A percentile compares a stretch with the other conserved stretches of the same genome.
Evolutionary conservation across 2,797 vertebrate genomes (phyloP).

Genomic region (Rousettus madagascariensis): DNA sequence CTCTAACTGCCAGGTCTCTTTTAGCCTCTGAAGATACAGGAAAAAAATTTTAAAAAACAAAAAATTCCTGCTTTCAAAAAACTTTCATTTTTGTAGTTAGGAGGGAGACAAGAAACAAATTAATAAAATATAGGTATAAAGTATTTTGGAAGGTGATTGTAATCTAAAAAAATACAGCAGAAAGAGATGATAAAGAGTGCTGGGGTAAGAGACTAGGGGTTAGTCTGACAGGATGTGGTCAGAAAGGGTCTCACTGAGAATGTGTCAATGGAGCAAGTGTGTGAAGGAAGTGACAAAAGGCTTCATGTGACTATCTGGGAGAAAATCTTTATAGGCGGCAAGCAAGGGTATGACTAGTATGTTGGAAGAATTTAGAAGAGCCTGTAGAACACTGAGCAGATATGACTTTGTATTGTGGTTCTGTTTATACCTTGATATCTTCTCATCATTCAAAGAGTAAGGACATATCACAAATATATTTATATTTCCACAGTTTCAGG

Average conservation of each 20-base stretch:
- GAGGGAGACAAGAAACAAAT: not conserved
- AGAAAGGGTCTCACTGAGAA: not conserved
- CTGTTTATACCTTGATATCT: not conserved
- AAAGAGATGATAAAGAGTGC: not conserved
- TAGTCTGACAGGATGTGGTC: not conserved
- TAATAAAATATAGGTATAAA: not conserved
- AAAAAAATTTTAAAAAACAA: not conserved
- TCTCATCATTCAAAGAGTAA: not conserved
- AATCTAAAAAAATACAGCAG: not conserved
- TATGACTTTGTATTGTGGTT: not conserved
- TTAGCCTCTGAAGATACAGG: not conserved
- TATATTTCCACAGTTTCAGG: not conserved
- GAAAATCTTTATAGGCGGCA: not conserved
- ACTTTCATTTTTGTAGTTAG: not conserved
- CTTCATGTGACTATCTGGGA: not conserved
- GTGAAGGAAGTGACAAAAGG: not conserved
- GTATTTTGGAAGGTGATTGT: not conserved
- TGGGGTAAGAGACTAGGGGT: not conserved
- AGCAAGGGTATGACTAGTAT: fast-evolving
- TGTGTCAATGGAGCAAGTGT: not conserved
- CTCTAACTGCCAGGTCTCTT: not conserved
- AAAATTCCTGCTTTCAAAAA: not conserved
- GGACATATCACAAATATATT: not conserved
- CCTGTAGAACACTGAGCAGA: too few species aligned
- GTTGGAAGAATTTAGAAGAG: not conserved